These are phyloP conservation scores for Drosophila trapezifrons DNA, from an alignment of 1,140 invertebrate species.

Conservation along the genomic window DNA sequence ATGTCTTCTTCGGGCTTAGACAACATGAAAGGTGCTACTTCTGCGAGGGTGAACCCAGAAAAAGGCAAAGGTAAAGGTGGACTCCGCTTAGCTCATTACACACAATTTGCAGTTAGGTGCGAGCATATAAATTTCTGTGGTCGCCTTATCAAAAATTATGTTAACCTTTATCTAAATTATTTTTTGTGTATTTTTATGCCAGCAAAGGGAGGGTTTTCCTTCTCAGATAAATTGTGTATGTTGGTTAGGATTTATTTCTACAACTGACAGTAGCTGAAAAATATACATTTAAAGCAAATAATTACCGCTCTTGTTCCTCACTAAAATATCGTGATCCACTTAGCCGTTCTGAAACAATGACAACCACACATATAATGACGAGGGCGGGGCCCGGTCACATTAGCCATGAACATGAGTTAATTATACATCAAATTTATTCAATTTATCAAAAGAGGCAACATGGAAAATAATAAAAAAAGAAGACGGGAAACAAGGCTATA, in stretches of 20 bases:
- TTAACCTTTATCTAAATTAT: constrained; percentile 77
- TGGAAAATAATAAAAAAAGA: constrained; percentile 30
- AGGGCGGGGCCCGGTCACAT: constrained; percentile 46
- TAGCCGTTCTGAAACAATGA: constrained; percentile 15
- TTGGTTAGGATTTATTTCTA: constrained; percentile 11
- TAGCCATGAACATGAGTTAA: constrained; percentile 71
- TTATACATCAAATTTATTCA: constrained; percentile 71
- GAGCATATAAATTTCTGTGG: constrained; percentile 76
- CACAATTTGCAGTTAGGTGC: constrained; percentile 83
- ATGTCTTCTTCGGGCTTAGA: constrained; percentile 78
- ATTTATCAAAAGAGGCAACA: constrained; percentile 64
- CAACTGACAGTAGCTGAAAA: not conserved
- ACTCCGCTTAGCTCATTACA: constrained; percentile 77
- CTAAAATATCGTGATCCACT: constrained; percentile 41
- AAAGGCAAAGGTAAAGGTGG: constrained; percentile 54
- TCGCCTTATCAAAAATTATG: constrained; percentile 71
- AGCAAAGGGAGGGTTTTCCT: constrained; percentile 7
- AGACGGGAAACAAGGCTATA: constrained; percentile 48
- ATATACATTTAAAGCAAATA: not conserved
- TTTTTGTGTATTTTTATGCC: constrained; percentile 16
- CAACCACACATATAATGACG: constrained; percentile 41
- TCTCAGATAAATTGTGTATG: constrained; percentile 32
- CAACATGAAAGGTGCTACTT: constrained; percentile 72
- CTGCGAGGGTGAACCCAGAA: constrained; percentile 35
- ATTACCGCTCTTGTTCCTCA: constrained; percentile 5